Conservation (phyloP, 1,140 invertebrate species). For the Sminthurinus signatus region DNA sequence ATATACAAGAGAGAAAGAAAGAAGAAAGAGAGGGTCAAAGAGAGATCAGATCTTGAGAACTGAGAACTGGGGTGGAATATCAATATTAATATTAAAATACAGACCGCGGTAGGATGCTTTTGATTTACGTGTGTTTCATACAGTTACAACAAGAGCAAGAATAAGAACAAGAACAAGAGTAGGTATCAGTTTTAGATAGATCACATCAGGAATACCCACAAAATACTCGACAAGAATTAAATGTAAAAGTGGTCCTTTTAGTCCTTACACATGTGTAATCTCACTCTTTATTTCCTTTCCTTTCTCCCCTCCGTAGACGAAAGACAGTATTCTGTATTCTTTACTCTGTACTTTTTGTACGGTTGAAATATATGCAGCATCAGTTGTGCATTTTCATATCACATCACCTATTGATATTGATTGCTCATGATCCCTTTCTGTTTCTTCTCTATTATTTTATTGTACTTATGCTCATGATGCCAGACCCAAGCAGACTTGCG, state of each 20-base stretch:
- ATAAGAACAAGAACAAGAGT: too few species aligned
- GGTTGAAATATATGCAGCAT: not conserved
- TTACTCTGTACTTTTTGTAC: too few species aligned
- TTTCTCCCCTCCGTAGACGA: too few species aligned
- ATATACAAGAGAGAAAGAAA: not conserved
- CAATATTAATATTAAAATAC: constrained; percentile 6
- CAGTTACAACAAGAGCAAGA: not conserved
- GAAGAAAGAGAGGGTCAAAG: not conserved
- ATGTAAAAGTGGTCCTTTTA: too few species aligned
- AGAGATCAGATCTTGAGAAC: too few species aligned
- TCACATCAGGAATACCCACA: too few species aligned
- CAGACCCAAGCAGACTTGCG: not conserved
- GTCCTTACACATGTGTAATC: too few species aligned
- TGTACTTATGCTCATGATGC: not conserved
- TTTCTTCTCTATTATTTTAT: not conserved
- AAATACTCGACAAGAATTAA: too few species aligned
- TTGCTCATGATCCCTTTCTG: not conserved
- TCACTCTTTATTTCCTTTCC: too few species aligned
- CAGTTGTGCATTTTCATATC: not conserved
- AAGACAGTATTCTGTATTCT: too few species aligned
- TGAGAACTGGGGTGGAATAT: not conserved
- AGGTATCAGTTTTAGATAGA: too few species aligned
- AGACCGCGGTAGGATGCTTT: constrained; percentile 1
- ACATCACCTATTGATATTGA: not conserved
- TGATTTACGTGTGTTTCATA: constrained; percentile 5